Conservation (phyloP, 2,888 invertebrate genomes). For the Heterodera filipjevi region DNA sequence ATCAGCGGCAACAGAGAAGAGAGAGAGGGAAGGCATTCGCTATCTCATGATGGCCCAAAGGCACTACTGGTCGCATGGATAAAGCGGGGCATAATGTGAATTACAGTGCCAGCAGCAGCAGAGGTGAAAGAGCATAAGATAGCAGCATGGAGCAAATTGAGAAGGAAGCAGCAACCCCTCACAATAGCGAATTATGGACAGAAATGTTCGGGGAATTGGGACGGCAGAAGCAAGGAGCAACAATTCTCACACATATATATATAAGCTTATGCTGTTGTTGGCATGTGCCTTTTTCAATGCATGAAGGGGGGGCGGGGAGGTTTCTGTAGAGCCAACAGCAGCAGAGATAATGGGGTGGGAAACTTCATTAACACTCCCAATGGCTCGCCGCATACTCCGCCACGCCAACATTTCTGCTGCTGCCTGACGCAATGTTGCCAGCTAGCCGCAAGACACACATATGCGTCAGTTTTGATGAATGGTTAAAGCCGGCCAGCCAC, state of each 20-base stretch:
- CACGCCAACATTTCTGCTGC: background rate
- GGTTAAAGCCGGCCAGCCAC: background rate
- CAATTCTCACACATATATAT: too few relatives aligned
- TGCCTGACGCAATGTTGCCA: background rate
- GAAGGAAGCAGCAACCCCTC: too few relatives aligned
- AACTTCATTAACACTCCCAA: background rate
- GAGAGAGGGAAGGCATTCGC: conserved; percentile 29
- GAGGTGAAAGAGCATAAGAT: too few relatives aligned
- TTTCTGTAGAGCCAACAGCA: background rate
- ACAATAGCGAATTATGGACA: too few relatives aligned
- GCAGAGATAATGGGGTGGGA: background rate
- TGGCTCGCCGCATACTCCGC: background rate
- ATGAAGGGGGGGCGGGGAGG: too few relatives aligned
- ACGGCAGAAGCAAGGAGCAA: background rate
- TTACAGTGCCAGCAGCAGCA: too few relatives aligned
- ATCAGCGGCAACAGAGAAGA: conserved; percentile 26
- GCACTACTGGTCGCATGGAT: too few relatives aligned
- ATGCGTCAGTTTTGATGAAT: background rate
- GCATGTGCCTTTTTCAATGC: too few relatives aligned
- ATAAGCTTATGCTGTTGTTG: too few relatives aligned
- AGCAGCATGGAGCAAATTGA: too few relatives aligned
- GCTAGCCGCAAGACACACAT: background rate
- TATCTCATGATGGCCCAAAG: too few relatives aligned
- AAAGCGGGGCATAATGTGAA: too few relatives aligned
- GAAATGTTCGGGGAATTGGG: background rate